Evolutionary conservation across 2,888 invertebrate genomes (phyloP).

Genomic region (Monochamus alternatus): DNA sequence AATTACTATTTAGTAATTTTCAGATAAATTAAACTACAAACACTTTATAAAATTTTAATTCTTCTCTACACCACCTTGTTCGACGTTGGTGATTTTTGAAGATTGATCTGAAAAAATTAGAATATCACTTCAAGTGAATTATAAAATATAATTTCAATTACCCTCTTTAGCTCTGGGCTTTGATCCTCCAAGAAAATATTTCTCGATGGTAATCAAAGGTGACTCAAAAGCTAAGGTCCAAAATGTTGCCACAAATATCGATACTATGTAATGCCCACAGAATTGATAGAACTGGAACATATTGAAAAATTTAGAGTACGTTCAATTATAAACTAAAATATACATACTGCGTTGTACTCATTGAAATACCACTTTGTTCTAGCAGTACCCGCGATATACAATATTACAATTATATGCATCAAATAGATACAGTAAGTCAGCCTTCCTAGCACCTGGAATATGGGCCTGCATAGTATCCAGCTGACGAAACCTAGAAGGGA

Average conservation of each 20-base stretch:
- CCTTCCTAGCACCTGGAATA: slow-evolving; percentile 74
- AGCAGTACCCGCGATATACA: slow-evolving; percentile 25
- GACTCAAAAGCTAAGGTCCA: slow-evolving; percentile 56
- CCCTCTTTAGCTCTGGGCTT: not conserved
- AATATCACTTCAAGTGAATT: too few relatives aligned
- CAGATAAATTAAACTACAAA: too few relatives aligned
- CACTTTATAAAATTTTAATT: too few relatives aligned
- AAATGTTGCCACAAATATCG: slow-evolving; percentile 47
- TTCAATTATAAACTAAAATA: too few relatives aligned
- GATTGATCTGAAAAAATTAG: too few relatives aligned
- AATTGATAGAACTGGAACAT: slow-evolving; percentile 43
- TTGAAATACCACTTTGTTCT: slow-evolving; percentile 44
- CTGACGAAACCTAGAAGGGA: slow-evolving; percentile 71
- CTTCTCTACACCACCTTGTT: too few relatives aligned
- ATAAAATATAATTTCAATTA: not conserved
- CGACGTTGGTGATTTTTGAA: too few relatives aligned
- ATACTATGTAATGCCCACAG: slow-evolving; percentile 46
- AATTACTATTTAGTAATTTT: too few relatives aligned
- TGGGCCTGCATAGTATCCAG: slow-evolving; percentile 71
- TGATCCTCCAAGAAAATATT: slow-evolving; percentile 10
- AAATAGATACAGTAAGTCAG: slow-evolving; percentile 74
- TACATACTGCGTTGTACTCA: slow-evolving; percentile 50
- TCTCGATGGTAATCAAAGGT: slow-evolving; percentile 54
- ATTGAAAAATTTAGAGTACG: too few relatives aligned
- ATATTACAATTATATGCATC: slow-evolving; percentile 49